Conservation (phyloP, 2,797 vertebrate species). For the Syndactyla subalaris region DNA sequence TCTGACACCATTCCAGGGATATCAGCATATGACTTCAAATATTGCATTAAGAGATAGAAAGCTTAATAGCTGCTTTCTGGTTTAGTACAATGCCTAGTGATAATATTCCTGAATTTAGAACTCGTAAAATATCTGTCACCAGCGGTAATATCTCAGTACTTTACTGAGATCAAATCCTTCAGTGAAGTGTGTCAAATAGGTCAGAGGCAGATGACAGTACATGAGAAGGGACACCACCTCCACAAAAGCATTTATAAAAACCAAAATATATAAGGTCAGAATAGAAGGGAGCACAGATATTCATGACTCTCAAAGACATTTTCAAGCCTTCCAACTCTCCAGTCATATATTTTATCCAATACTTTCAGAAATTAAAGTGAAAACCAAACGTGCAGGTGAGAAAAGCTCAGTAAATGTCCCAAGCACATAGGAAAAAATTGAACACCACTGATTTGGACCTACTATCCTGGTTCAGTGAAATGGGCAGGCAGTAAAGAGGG, state of each 20-base stretch:
- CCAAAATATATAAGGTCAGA: background rate
- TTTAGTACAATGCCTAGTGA: conserved; percentile 24
- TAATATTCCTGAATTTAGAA: conserved; percentile 50
- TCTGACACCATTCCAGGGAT: conserved; percentile 65
- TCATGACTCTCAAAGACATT: background rate
- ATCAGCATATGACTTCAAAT: conserved; percentile 63
- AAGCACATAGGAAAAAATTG: background rate
- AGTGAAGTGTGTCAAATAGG: conserved; percentile 29
- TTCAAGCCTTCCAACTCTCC: background rate
- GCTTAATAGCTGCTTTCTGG: conserved; percentile 46
- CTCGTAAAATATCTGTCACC: background rate
- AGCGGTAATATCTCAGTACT: conserved; percentile 31
- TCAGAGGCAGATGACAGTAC: conserved; percentile 16
- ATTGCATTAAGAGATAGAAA: conserved; percentile 40
- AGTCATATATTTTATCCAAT: background rate
- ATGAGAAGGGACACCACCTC: background rate
- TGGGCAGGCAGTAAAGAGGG: background rate
- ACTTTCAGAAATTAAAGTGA: background rate
- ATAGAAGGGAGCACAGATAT: background rate
- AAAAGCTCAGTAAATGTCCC: background rate
- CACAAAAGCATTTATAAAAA: background rate
- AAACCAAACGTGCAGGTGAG: background rate
- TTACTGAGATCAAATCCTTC: conserved; percentile 27
- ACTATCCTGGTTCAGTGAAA: background rate
- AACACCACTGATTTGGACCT: background rate